Evolutionary conservation across 2,888 invertebrate genomes (phyloP), one percentile per base, ranked within the genome.

Genomic region (Eulithis prunata): DNA sequence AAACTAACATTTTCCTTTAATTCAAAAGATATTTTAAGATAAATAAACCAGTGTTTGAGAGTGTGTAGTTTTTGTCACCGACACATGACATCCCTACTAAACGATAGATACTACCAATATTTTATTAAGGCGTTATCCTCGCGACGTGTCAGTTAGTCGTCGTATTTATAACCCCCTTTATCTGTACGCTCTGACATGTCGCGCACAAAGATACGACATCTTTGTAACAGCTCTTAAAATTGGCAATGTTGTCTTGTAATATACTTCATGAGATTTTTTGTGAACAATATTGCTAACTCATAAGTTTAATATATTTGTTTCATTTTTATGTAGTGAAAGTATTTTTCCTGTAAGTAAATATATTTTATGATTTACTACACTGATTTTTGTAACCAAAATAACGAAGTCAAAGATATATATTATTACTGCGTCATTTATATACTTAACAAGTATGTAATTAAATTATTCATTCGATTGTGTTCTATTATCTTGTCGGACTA

Each of bases 201-300:
- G 51, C 43, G 11, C 32, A 6, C 32, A 32, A 32, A 32, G 32
- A 32, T 14, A 49, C 56, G 57, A 54, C 57, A 63, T 60, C 59
- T 53, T 45, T 47, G 67, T 41, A 59, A 67, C 67, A 67, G 13
- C 63, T 63, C 63, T 65, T 53, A 66, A 63, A 55, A 59, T 59
- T 56, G 61, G 51, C 49, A 32, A 59, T 53, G 52, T 32, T 21
- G 13, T 11, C 47, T 28, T 57, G 62, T 61, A 61, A n/a, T n/a
- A 60, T 46, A 52, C 38, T 67, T 64, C 61, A 61, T 54, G 67
- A 57, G 60, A 32, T 57, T 60, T 60, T 60, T 52, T 45, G 45
- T 57, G 45, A 56, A 36, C 46, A 36, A 49, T 36, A 53, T 57
- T 57, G 21, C 52, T 46, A 13, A 57, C n/a, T 13, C 47, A 36